Evolutionary conservation across 64 coral and sea anemone genomes (phyloP).

Genomic region (Montipora cactus): DNA sequence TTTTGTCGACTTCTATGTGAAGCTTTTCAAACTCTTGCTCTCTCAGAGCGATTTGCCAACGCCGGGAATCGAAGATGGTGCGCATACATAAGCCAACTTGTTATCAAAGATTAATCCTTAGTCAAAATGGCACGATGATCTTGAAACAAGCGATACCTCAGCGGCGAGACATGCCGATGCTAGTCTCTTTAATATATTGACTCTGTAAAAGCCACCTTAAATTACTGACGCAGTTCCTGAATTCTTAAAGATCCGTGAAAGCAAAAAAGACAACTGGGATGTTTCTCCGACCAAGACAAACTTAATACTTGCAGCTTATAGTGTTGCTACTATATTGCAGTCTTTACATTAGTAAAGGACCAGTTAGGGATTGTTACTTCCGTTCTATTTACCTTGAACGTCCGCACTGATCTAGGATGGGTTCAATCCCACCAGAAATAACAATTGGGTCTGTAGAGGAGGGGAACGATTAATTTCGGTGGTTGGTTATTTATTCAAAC

Average conservation of each 20-base stretch:
- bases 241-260: constrained; percentile 17
- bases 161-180: neutral
- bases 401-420: neutral
- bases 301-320: constrained; percentile 47
- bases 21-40: neutral
- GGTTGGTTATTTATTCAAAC: neutral
- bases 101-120: constrained; percentile 37
- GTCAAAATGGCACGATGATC: constrained; percentile 28
- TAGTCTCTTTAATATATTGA: neutral
- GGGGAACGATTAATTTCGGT: neutral
- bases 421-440: neutral
- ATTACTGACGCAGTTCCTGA: neutral
- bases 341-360: neutral
- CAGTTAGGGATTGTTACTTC: neutral
- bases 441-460: neutral
- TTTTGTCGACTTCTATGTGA: neutral
- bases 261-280: neutral
- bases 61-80: neutral
- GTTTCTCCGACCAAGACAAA: constrained; percentile 46
- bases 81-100: neutral
- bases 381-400: neutral
- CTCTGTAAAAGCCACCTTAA: neutral
- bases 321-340: constrained; percentile 15
- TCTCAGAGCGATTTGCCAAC: neutral
- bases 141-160: constrained; percentile 38